phyloP scores from a whole-genome alignment of 2,888 invertebrate species.

The Dolichopus griseipennis region DNA sequence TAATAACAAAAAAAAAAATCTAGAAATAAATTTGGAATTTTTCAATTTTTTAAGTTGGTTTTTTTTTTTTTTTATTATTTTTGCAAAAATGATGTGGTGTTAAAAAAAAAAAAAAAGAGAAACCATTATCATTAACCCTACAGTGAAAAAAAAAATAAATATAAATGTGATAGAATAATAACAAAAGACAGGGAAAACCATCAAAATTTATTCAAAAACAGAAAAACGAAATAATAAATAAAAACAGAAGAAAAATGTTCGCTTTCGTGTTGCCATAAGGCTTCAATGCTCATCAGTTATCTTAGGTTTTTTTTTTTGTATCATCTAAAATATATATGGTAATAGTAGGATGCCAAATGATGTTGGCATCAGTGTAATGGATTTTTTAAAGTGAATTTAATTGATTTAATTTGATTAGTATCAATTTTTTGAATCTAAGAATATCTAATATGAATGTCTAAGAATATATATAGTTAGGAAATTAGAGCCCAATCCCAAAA shows the following conservation, averaged over 20 bases:
- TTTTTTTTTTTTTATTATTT: background rate
- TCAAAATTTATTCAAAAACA: background rate
- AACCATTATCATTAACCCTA: slow-evolving; percentile 1
- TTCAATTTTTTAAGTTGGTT: too few relatives aligned
- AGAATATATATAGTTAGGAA: too few relatives aligned
- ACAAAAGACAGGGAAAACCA: background rate
- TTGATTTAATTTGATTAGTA: too few relatives aligned
- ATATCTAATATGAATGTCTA: too few relatives aligned
- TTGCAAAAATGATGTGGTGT: slow-evolving; percentile 1
- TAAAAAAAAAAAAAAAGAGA: background rate
- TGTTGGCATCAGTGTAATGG: too few relatives aligned
- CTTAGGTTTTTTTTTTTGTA: background rate
- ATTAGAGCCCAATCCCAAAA: too few relatives aligned
- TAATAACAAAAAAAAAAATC: background rate
- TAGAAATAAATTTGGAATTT: slow-evolving; percentile 4
- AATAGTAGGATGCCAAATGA: too few relatives aligned
- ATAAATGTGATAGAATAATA: background rate
- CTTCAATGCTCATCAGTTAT: slow-evolving; percentile 1
- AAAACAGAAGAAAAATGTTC: background rate
- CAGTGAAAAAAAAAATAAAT: background rate
- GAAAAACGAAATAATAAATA: too few relatives aligned
- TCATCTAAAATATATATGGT: too few relatives aligned
- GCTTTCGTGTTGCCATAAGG: slow-evolving; percentile 1
- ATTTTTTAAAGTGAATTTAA: too few relatives aligned
- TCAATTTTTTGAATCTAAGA: too few relatives aligned